These are phyloP conservation scores for Garra rufa DNA, from an alignment of 2,113 vertebrate genomes.

Conservation along the genomic window DNA sequence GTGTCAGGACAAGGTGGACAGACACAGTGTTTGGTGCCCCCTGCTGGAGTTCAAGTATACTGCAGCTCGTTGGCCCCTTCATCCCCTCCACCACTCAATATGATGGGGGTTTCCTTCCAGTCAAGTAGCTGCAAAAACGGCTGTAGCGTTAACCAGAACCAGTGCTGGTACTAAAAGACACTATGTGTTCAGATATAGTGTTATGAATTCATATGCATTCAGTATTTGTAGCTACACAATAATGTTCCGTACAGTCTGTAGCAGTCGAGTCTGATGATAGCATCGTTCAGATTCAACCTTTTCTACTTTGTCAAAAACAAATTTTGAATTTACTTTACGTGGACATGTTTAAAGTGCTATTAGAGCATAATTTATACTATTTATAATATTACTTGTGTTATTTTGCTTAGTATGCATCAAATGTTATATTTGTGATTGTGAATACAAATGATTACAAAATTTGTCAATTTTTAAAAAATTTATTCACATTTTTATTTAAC, in stretches of 20 bases:
- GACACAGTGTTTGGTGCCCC: slow-evolving; percentile 79
- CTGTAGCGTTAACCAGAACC: slow-evolving; percentile 80
- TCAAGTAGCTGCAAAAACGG: slow-evolving; percentile 85
- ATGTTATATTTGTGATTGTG: not conserved
- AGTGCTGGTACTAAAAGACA: slow-evolving; percentile 76
- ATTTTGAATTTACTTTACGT: slow-evolving; percentile 14
- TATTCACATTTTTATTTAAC: too few relatives aligned
- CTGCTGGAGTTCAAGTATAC: slow-evolving; percentile 84
- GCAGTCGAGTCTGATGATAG: not conserved
- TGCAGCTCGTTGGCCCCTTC: slow-evolving; percentile 88
- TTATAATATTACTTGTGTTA: slow-evolving; percentile 17
- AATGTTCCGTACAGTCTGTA: not conserved
- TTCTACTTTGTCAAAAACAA: slow-evolving; percentile 22
- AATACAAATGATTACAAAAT: too few relatives aligned
- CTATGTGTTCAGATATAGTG: slow-evolving; percentile 31
- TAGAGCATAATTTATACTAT: slow-evolving; percentile 38
- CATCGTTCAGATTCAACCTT: slow-evolving; percentile 31
- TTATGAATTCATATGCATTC: slow-evolving; percentile 6
- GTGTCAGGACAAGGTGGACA: slow-evolving; percentile 80
- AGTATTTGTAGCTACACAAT: slow-evolving; percentile 4
- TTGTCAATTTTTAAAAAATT: too few relatives aligned
- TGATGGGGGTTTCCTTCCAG: slow-evolving; percentile 81
- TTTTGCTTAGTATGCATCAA: not conserved
- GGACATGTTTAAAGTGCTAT: slow-evolving; percentile 2
- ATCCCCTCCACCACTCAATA: slow-evolving; percentile 78